A percentile compares a stretch with the other conserved stretches of the same genome.
These are phyloP conservation scores for Columbina picui DNA, from an alignment of 2,113 vertebrate species.

Conservation along the genomic window DNA sequence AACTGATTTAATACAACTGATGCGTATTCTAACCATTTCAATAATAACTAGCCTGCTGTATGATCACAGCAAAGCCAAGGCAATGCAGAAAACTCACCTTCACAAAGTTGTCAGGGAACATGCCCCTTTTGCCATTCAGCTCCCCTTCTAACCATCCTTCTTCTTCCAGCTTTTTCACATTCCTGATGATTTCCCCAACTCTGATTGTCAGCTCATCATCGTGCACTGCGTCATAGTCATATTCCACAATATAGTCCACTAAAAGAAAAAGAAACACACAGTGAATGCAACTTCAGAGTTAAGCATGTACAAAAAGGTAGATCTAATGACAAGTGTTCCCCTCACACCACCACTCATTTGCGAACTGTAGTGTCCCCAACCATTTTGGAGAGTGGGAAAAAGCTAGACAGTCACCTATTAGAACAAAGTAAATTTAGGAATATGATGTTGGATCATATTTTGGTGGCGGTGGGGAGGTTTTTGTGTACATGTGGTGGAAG, in stretches of 20 bases:
- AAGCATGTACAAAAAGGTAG: not conserved
- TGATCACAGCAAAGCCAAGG: not conserved
- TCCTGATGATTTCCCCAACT: constrained; percentile 90
- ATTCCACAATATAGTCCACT: constrained; percentile 95
- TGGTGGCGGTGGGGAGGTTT: not conserved
- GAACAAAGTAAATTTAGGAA: not conserved
- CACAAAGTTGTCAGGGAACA: constrained; percentile 98
- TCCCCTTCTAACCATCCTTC: constrained; percentile 98
- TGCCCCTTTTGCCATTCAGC: constrained; percentile 87
- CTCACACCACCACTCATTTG: not conserved
- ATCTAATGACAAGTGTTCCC: not conserved
- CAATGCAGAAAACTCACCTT: constrained; percentile 82
- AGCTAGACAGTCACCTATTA: not conserved
- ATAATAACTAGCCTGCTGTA: not conserved
- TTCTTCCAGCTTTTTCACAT: constrained; percentile 89
- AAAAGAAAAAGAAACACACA: not conserved
- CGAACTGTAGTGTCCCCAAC: not conserved
- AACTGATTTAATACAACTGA: too few species aligned
- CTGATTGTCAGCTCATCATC: constrained; percentile 93
- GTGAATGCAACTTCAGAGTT: not conserved
- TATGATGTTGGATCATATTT: not conserved
- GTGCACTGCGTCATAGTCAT: constrained; percentile 90
- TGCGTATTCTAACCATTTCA: not conserved
- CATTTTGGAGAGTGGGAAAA: not conserved
- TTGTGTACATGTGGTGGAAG: not conserved